These are phyloP conservation scores for Hecatera dysodea DNA, from an alignment of 2,888 invertebrate species.

Conservation along the genomic window DNA sequence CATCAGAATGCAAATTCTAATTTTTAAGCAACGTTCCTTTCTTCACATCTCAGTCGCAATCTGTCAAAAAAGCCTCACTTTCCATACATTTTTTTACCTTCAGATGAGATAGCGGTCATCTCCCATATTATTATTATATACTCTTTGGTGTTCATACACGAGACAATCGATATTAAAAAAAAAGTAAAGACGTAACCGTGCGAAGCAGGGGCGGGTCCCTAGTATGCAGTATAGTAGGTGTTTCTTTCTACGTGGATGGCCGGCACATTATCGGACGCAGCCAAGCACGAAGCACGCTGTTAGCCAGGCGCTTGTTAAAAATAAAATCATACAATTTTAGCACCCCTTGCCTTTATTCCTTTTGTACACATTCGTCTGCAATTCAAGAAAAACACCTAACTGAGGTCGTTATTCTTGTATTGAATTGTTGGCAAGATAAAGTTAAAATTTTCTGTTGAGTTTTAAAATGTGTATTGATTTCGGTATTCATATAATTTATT, in stretches of 20 bases:
- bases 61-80: no score
- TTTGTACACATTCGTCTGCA: slow-evolving; percentile 61
- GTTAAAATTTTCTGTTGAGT: slow-evolving; percentile 3
- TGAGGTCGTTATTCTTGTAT: slow-evolving; percentile 50
- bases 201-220: not conserved
- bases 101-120: not conserved
- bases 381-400: slow-evolving; percentile 56
- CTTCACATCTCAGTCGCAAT: no score
- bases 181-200: not conserved
- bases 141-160: no score
- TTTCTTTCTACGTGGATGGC: slow-evolving; percentile 82
- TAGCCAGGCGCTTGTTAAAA: slow-evolving; percentile 83
- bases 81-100: no score
- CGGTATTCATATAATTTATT: not conserved
- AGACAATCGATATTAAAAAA: not conserved
- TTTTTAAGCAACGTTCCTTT: no score
- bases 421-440: slow-evolving; percentile 53
- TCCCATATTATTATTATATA: no score
- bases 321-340: slow-evolving; percentile 85
- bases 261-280: slow-evolving; percentile 81
- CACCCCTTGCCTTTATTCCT: slow-evolving; percentile 72
- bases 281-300: slow-evolving; percentile 81
- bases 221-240: slow-evolving; percentile 65
- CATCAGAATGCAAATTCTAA: no score
- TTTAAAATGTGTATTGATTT: not conserved